These are phyloP conservation scores for Cotesia congregata DNA, from an alignment of 2,888 invertebrate genomes.

Conservation along the genomic window DNA sequence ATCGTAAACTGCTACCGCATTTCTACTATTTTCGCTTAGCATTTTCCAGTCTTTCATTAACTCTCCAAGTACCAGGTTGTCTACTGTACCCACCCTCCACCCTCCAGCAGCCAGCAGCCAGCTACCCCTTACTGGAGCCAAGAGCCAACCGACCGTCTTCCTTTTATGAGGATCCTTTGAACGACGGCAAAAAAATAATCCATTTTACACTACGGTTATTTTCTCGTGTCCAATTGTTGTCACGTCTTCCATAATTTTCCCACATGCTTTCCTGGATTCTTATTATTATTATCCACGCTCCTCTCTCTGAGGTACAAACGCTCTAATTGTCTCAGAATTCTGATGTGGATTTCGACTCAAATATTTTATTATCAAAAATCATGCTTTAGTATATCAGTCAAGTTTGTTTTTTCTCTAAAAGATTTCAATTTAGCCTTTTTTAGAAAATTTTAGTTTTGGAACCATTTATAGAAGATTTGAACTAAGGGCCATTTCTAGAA, in stretches of 20 bases:
- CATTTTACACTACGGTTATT: conserved; percentile 1
- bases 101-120: background rate
- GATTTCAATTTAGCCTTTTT: no score
- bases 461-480: no score
- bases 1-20: background rate
- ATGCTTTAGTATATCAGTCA: no score
- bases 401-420: no score
- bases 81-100: background rate
- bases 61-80: background rate
- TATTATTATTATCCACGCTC: background rate
- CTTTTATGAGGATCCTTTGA: background rate
- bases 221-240: background rate
- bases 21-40: background rate
- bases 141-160: background rate
- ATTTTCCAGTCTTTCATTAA: conserved; percentile 1
- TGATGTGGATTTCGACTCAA: no score
- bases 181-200: background rate
- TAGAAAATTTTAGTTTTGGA: no score
- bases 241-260: background rate
- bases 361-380: no score
- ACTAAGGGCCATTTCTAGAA: no score
- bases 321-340: no score
- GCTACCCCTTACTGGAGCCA: background rate
- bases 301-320: no score
- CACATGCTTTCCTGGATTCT: background rate